A percentile compares a stretch with the other conserved stretches of the same genome.
Evolutionary conservation across 1,140 invertebrate genomes (phyloP).

Genomic region (Hyposmocoma kahamanoa): DNA sequence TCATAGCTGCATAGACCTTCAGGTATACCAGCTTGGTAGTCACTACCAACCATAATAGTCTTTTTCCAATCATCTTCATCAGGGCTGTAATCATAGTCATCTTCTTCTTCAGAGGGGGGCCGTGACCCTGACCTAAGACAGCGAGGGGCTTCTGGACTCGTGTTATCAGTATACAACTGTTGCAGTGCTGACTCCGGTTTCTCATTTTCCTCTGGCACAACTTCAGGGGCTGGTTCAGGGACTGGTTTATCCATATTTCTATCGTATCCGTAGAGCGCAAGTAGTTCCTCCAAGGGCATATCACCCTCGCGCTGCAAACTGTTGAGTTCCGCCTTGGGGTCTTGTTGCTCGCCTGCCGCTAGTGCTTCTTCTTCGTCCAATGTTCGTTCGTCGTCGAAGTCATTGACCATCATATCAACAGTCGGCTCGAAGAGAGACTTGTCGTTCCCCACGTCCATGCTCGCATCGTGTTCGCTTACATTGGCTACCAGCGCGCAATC

Average conservation of each 20-base stretch:
- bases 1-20: slow-evolving; percentile 93
- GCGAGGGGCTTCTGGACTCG: slow-evolving; percentile 53
- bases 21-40: slow-evolving; percentile 95
- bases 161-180: slow-evolving; percentile 54
- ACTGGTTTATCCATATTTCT: slow-evolving; percentile 71
- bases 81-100: slow-evolving; percentile 84
- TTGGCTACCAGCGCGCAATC: slow-evolving; percentile 68
- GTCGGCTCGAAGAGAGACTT: slow-evolving; percentile 78
- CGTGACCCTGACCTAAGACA: slow-evolving; percentile 63
- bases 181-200: slow-evolving; percentile 54
- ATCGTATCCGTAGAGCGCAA: slow-evolving; percentile 88
- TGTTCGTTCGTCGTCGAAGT: slow-evolving; percentile 97
- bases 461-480: slow-evolving; percentile 72
- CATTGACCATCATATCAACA: slow-evolving; percentile 95
- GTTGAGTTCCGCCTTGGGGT: slow-evolving; percentile 90
- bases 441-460: slow-evolving; percentile 70
- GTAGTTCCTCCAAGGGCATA: slow-evolving; percentile 94
- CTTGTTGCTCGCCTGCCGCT: slow-evolving; percentile 85
- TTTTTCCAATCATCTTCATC: slow-evolving; percentile 86
- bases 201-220: slow-evolving; percentile 66
- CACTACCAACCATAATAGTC: slow-evolving; percentile 96
- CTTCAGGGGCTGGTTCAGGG: slow-evolving; percentile 66
- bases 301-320: slow-evolving; percentile 92
- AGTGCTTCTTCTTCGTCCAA: slow-evolving; percentile 97
- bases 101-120: slow-evolving; percentile 77